Conservation (phyloP, 64 coral and sea anemone species). For the Cladopsammia gracilis region DNA sequence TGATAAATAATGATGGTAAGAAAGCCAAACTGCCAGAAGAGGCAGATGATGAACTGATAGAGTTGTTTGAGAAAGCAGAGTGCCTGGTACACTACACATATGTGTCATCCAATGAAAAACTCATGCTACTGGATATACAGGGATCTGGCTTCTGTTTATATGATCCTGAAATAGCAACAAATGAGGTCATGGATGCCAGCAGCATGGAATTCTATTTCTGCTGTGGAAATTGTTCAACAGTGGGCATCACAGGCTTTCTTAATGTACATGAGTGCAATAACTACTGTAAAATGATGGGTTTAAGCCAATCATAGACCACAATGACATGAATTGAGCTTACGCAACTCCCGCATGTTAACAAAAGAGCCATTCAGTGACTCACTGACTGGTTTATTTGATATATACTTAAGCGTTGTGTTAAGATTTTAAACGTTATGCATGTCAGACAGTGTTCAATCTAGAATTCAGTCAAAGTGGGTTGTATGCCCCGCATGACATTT, state of each 20-base stretch:
- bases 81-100: slow-evolving; percentile 44
- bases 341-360: no score
- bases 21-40: slow-evolving; percentile 3
- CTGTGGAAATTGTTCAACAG: slow-evolving; percentile 59
- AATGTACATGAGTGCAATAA: slow-evolving; percentile 28
- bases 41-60: slow-evolving; percentile 32
- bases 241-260: slow-evolving; percentile 32
- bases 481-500: no score
- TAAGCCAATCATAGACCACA: not conserved
- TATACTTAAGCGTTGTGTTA: no score
- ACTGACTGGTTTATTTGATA: no score
- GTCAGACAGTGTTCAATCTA: no score
- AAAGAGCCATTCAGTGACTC: no score
- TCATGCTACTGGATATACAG: slow-evolving; percentile 60
- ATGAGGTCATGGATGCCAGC: slow-evolving; percentile 25
- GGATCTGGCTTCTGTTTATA: slow-evolving; percentile 39
- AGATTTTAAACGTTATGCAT: no score
- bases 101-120: slow-evolving; percentile 7
- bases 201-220: slow-evolving; percentile 60
- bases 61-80: slow-evolving; percentile 66
- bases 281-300: slow-evolving; percentile 53
- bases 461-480: no score
- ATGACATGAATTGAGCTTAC: no score
- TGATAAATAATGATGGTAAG: slow-evolving; percentile 86
- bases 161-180: not conserved